phyloP scores from a whole-genome alignment of 1,140 invertebrate species.

The Adoxophyes honmai region DNA sequence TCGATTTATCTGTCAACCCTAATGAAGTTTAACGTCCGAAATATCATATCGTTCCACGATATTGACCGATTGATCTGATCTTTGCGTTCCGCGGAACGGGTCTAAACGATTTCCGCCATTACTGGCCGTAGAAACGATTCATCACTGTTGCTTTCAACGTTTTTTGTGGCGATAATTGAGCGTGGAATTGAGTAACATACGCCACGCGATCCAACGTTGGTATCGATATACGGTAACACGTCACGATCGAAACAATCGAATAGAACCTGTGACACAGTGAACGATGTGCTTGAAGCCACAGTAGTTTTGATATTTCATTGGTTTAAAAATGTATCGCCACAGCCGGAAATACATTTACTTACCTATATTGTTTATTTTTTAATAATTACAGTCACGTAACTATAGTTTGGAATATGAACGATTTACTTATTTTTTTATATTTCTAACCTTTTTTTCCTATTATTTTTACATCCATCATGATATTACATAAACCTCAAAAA shows the following conservation, averaged over 20 bases:
- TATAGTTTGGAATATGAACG: too few relatives aligned
- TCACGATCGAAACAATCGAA: slow-evolving; percentile 33
- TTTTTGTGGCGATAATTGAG: slow-evolving; percentile 40
- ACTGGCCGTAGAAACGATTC: slow-evolving; percentile 36
- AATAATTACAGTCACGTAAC: too few relatives aligned
- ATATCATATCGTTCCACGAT: neutral
- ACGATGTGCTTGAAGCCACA: too few relatives aligned
- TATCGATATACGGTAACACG: slow-evolving; percentile 19
- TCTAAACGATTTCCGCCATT: slow-evolving; percentile 43
- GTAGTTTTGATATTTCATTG: too few relatives aligned
- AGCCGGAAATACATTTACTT: too few relatives aligned
- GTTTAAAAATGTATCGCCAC: too few relatives aligned
- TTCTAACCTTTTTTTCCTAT: too few relatives aligned
- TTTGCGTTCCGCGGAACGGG: slow-evolving; percentile 29
- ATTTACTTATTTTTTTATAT: too few relatives aligned
- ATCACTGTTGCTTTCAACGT: slow-evolving; percentile 64
- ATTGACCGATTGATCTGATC: slow-evolving; percentile 30
- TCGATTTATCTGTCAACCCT: neutral
- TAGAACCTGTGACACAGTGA: slow-evolving; percentile 18
- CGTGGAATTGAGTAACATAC: slow-evolving; percentile 44
- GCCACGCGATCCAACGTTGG: slow-evolving; percentile 48
- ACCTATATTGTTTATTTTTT: too few relatives aligned
- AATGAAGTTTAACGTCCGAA: slow-evolving; percentile 28
- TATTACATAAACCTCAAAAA: too few relatives aligned
- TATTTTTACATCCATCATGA: too few relatives aligned